These are phyloP conservation scores for Cheirogaleus medius DNA, from an alignment of 2,113 vertebrate species.

Conservation along the genomic window DNA sequence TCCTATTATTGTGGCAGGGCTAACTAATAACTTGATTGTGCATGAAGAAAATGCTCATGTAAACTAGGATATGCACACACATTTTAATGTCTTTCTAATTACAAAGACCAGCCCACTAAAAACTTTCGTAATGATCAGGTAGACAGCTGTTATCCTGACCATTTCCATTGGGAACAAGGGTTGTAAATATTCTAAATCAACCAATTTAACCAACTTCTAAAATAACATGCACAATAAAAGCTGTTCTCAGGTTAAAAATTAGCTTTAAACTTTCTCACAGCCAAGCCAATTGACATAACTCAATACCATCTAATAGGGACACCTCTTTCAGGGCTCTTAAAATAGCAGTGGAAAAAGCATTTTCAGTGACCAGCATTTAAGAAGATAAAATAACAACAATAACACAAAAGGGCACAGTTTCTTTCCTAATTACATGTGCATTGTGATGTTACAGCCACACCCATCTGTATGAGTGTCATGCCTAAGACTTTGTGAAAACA, in stretches of 20 bases:
- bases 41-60: background rate
- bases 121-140: background rate
- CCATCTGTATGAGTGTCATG: background rate
- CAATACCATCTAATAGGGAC: background rate
- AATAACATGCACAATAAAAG: background rate
- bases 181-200: conserved; percentile 44
- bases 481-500: conserved; percentile 1
- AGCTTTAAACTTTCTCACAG: conserved; percentile 11
- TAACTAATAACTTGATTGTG: background rate
- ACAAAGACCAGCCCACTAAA: conserved; percentile 6
- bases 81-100: background rate
- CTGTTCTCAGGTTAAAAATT: background rate
- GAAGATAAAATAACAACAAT: background rate
- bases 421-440: background rate
- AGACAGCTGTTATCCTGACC: background rate
- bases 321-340: background rate
- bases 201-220: conserved; percentile 47
- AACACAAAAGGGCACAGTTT: background rate
- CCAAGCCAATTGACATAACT: background rate
- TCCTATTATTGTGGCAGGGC: background rate
- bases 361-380: conserved; percentile 39
- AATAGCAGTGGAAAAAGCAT: background rate
- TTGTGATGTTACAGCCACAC: conserved; percentile 33
- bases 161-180: background rate
- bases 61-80: background rate